phyloP scores from a whole-genome alignment of 2,113 vertebrate genomes.

The Otolemur garnettii region DNA sequence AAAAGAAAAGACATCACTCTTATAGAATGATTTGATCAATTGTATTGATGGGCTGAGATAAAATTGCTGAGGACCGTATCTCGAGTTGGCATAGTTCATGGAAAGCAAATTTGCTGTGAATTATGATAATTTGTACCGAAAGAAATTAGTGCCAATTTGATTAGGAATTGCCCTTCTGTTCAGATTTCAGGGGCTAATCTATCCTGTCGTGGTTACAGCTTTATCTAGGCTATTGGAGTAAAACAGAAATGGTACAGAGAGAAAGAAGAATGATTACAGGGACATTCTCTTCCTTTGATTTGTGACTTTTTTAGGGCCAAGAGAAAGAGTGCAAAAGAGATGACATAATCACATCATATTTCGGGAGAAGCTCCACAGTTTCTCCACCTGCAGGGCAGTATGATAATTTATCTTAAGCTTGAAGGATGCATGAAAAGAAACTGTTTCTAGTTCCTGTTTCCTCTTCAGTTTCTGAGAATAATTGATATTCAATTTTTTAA shows the following conservation, averaged over 20 bases:
- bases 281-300: constrained; percentile 17
- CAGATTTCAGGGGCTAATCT: constrained; percentile 84
- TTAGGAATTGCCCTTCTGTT: constrained; percentile 88
- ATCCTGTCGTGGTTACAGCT: constrained; percentile 83
- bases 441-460: not conserved
- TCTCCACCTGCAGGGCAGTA: constrained; percentile 19
- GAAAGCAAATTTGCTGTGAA: constrained; percentile 87
- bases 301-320: not conserved
- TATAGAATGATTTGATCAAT: constrained; percentile 72
- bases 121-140: constrained; percentile 86
- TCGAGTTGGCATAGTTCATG: constrained; percentile 82
- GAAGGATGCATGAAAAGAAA: constrained; percentile 28
- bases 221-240: constrained; percentile 73
- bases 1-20: constrained; percentile 36
- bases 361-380: constrained; percentile 46
- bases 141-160: constrained; percentile 89
- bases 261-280: constrained; percentile 67
- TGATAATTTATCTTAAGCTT: constrained; percentile 48
- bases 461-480: not conserved
- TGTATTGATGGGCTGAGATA: constrained; percentile 61
- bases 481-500: not conserved
- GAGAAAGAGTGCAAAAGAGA: not conserved
- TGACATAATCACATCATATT: not conserved
- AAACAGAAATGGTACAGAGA: constrained; percentile 78
- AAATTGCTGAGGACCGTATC: constrained; percentile 77